Evolutionary conservation across 2,888 invertebrate genomes (phyloP), one percentile per base, ranked within the genome.

Genomic region (Parapristionchus giblindavisi): DNA sequence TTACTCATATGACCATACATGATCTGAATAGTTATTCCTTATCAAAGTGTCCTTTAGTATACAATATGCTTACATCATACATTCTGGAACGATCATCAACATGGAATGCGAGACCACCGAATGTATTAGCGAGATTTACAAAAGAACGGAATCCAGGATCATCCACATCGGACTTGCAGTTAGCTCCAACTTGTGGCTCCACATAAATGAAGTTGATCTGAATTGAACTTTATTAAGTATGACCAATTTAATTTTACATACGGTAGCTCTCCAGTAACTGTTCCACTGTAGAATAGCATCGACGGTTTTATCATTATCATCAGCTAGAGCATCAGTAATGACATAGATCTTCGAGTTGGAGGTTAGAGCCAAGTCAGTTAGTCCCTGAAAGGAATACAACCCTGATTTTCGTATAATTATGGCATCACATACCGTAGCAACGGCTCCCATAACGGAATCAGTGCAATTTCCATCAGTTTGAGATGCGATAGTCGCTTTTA

Each of bases 331-430:
- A 66, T 85, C 85, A 24, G 85, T 82, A 75, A 85, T 77, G 32
- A 85, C 80, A 77, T 85, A 85, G 58, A 84, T 54, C 4, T 80
- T 80, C 24, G 83, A 83, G 52, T 80, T 80, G 75, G 79, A 78
- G 60, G 24, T 38, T 36, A 77, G 56, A 17, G 34, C 17, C 1
- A 60, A 8, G 76, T 76, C 27, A 78, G 78, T 43, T 78, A 82
- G 60, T 76, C 34, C 36, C 82, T 82, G 56, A 24, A 79, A 76
- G 29, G 8, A 21, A 17, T 5, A 36, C 17, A 4, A 11, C 32
- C 32, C 21, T 32, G 21, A 27, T 32, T 6, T 63, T 36, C 27
- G 5, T 21, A 8, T 34, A 27, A 27, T 21, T 60, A 14, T 36
- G 1, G 58, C 21, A 17, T 58, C 5, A 34, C 71, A 21, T 1